Percentiles rank a stretch among this genome's conserved stretches.
phyloP scores from a whole-genome alignment of 1,140 invertebrate species.

The Melitaea cinxia region DNA sequence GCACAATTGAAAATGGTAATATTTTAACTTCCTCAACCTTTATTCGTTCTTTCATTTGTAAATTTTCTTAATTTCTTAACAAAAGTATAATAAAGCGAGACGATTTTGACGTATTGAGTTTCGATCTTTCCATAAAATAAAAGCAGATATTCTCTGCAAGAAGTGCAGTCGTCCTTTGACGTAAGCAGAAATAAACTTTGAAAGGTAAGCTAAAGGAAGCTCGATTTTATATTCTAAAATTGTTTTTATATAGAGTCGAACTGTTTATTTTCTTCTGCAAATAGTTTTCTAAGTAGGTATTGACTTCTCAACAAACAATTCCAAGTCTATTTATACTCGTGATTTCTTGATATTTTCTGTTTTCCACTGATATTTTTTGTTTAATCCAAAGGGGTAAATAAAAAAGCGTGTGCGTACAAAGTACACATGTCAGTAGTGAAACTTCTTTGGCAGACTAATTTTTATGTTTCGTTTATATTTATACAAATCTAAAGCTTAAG shows the following conservation, averaged over 20 bases:
- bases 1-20: slow-evolving; percentile 10
- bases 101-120: background rate
- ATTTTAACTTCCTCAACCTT: slow-evolving; percentile 7
- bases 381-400: too few species aligned
- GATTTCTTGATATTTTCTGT: background rate
- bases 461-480: too few species aligned
- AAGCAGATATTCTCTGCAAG: background rate
- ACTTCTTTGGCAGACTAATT: too few species aligned
- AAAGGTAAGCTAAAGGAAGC: background rate
- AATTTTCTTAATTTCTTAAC: slow-evolving; percentile 9
- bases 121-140: background rate
- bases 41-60: slow-evolving; percentile 16
- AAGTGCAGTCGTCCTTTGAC: slow-evolving; percentile 4
- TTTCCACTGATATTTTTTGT: background rate
- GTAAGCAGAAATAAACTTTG: background rate
- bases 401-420: too few species aligned
- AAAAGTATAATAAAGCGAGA: slow-evolving; percentile 1
- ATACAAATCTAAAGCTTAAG: too few species aligned
- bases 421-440: too few species aligned
- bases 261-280: background rate
- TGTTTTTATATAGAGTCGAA: slow-evolving; percentile 2
- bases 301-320: background rate
- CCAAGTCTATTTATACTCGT: background rate
- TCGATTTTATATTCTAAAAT: slow-evolving; percentile 9
- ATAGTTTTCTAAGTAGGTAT: too few species aligned